Evolutionary conservation across 2,113 vertebrate genomes (phyloP).

Genomic region (Ceuthmochares aereus): DNA sequence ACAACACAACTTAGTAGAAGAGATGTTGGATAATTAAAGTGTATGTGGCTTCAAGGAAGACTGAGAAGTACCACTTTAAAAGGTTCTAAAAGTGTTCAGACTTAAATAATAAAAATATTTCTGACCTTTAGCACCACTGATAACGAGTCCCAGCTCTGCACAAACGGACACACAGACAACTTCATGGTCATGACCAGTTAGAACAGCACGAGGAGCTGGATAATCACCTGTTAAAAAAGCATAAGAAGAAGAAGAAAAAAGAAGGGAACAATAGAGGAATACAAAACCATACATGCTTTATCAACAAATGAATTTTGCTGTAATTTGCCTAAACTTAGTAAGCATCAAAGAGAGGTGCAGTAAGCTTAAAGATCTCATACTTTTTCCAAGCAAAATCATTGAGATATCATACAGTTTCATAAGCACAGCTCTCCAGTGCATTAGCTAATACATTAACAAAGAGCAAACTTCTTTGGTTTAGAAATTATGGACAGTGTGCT

Average conservation of each 20-base stretch:
- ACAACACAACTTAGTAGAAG: neutral
- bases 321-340: neutral
- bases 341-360: neutral
- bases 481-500: neutral
- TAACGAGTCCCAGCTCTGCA: conserved; percentile 96
- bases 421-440: neutral
- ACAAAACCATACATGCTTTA: neutral
- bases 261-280: neutral
- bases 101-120: conserved; percentile 23
- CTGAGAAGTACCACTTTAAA: neutral
- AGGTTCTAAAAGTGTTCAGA: neutral
- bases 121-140: conserved; percentile 98
- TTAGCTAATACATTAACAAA: neutral
- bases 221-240: conserved; percentile 86
- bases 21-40: neutral
- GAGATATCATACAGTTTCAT: neutral
- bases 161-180: conserved; percentile 97
- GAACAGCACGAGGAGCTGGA: conserved; percentile 92
- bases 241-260: neutral
- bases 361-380: neutral
- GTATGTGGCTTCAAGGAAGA: neutral
- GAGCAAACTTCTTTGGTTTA: neutral
- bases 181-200: conserved; percentile 97
- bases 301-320: neutral
- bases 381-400: neutral